Percentiles rank a stretch among this genome's conserved stretches.
These are phyloP conservation scores for Diorhabda carinulata DNA, from an alignment of 1,140 invertebrate genomes.

Conservation along the genomic window DNA sequence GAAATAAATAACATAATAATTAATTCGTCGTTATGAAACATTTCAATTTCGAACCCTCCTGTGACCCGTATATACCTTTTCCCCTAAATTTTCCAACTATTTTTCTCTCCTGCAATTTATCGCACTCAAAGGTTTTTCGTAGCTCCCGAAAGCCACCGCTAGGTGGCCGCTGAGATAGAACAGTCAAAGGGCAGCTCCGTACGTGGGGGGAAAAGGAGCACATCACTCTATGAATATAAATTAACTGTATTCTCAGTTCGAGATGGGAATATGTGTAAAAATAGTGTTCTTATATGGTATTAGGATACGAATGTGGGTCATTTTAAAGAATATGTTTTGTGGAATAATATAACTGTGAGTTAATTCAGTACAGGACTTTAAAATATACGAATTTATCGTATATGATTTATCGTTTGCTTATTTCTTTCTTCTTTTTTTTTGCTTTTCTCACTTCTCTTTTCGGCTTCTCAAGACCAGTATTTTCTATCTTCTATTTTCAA, in stretches of 20 bases:
- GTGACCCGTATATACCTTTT: not conserved
- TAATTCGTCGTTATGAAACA: not conserved
- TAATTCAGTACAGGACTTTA: too few relatives aligned
- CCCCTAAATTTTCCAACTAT: not conserved
- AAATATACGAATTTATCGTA: too few relatives aligned
- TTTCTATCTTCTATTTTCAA: too few relatives aligned
- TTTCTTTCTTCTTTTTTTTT: too few relatives aligned
- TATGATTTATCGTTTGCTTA: too few relatives aligned
- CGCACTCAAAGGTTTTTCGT: not conserved
- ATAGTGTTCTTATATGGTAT: not conserved
- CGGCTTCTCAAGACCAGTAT: too few relatives aligned
- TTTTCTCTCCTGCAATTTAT: not conserved
- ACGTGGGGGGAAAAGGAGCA: slow-evolving; percentile 11
- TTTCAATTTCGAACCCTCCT: not conserved
- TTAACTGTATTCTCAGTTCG: slow-evolving; percentile 14
- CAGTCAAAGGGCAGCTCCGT: slow-evolving; percentile 9
- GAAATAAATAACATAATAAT: too few relatives aligned
- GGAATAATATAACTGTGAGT: not conserved
- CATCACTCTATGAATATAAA: slow-evolving; percentile 20
- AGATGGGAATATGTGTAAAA: slow-evolving; percentile 8
- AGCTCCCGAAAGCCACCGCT: slow-evolving; percentile 12
- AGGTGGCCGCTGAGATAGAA: slow-evolving; percentile 20
- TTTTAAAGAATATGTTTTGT: not conserved
- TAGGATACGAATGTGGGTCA: not conserved
- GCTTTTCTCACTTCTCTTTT: too few relatives aligned